Conservation (phyloP, 2,888 invertebrate species). For the Scaptomyza flava region DNA sequence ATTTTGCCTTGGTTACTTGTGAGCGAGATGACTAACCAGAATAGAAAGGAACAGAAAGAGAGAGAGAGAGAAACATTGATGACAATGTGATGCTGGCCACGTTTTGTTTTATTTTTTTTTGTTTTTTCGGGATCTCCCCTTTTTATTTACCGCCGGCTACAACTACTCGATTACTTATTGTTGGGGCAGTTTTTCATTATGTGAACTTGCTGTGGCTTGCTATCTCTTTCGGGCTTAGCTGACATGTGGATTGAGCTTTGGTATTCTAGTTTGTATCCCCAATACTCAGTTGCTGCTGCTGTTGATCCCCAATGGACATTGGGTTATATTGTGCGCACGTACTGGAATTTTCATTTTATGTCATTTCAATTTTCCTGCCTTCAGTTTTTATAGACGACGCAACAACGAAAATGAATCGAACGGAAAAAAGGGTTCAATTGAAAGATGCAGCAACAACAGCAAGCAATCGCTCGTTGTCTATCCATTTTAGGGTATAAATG, state of each 20-base stretch:
- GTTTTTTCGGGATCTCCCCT: conserved; percentile 28
- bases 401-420: conserved; percentile 67
- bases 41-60: not conserved
- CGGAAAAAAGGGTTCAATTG: conserved; percentile 72
- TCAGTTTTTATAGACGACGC: conserved; percentile 63
- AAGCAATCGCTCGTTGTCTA: conserved; percentile 48
- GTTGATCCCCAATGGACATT: conserved; percentile 57
- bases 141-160: conserved; percentile 41
- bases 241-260: not conserved
- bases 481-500: conserved; percentile 49
- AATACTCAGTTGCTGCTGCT: conserved; percentile 45
- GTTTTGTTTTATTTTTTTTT: conserved; percentile 41
- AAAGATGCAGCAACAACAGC: conserved; percentile 61
- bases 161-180: conserved; percentile 58
- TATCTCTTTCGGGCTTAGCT: not conserved
- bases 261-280: conserved; percentile 1
- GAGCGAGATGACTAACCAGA: conserved; percentile 49
- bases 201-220: conserved; percentile 21
- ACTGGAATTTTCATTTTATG: conserved; percentile 77
- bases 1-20: conserved; percentile 62
- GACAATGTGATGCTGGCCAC: conserved; percentile 23
- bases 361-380: conserved; percentile 76
- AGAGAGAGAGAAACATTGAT: not conserved
- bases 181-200: conserved; percentile 43
- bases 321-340: conserved; percentile 72